Conservation (phyloP, 2,113 vertebrate genomes). For the Athene cunicularia region DNA sequence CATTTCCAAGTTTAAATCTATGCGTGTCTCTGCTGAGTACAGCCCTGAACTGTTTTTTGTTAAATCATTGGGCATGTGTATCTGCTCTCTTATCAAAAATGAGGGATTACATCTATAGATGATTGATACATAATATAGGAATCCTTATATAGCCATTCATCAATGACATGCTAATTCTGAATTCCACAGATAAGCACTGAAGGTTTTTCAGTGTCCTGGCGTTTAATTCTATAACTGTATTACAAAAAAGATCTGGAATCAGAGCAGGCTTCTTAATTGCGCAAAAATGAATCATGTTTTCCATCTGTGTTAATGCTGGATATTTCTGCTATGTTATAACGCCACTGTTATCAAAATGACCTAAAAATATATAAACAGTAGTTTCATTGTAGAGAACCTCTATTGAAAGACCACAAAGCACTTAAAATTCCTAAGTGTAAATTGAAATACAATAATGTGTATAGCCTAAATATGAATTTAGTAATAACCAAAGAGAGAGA, state of each 20-base stretch:
- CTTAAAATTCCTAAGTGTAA: not conserved
- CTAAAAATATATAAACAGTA: not conserved
- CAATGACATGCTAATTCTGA: not conserved
- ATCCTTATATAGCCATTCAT: not conserved
- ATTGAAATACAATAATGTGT: not conserved
- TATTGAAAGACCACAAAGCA: not conserved
- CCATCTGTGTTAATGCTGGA: not conserved
- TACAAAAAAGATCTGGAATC: not conserved
- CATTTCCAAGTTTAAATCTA: not conserved
- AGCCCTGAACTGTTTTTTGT: not conserved
- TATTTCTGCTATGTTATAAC: not conserved
- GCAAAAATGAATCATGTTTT: not conserved
- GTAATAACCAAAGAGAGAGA: not conserved
- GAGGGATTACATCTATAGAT: not conserved
- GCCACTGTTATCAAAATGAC: not conserved
- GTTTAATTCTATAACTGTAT: not conserved
- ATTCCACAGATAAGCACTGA: not conserved
- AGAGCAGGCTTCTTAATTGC: not conserved
- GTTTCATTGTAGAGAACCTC: not conserved
- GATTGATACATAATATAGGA: not conserved
- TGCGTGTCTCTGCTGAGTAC: not conserved
- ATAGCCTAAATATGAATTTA: not conserved
- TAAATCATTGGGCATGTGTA: not conserved
- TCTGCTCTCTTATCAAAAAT: not conserved
- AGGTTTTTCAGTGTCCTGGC: not conserved